Evolutionary conservation across 1,140 invertebrate species (phyloP).

Genomic region (Marisa cornuarietis): DNA sequence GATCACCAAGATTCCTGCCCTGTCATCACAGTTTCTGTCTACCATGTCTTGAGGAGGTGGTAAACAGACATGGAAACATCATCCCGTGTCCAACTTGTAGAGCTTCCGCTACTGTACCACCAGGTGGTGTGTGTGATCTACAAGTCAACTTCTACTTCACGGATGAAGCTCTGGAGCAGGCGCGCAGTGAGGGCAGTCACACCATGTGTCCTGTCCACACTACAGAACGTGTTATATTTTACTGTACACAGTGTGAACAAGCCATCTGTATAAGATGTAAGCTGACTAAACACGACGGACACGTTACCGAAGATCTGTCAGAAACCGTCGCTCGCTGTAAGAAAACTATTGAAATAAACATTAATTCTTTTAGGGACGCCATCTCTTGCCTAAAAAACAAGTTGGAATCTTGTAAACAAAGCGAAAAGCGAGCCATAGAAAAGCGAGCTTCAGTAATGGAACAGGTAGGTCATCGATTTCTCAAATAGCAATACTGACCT

Average conservation of each 20-base stretch:
- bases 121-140: background rate
- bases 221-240: too few relatives aligned
- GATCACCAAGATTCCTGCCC: too few relatives aligned
- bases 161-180: background rate
- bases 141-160: constrained; percentile 16
- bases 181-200: background rate
- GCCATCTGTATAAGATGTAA: background rate
- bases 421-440: too few relatives aligned
- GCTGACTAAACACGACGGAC: background rate
- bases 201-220: too few relatives aligned
- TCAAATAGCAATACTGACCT: too few relatives aligned
- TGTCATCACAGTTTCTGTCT: background rate
- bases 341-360: too few relatives aligned
- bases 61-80: background rate
- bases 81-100: constrained; percentile 1
- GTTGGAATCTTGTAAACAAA: too few relatives aligned
- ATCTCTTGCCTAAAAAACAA: too few relatives aligned
- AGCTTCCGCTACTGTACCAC: background rate
- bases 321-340: background rate
- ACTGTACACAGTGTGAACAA: background rate
- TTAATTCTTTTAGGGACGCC: background rate
- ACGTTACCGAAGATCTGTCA: background rate
- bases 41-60: background rate
- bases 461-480: too few relatives aligned
- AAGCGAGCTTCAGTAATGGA: too few relatives aligned